These are phyloP conservation scores for Butorides virescens DNA, from an alignment of 2,113 vertebrate genomes.

Conservation along the genomic window DNA sequence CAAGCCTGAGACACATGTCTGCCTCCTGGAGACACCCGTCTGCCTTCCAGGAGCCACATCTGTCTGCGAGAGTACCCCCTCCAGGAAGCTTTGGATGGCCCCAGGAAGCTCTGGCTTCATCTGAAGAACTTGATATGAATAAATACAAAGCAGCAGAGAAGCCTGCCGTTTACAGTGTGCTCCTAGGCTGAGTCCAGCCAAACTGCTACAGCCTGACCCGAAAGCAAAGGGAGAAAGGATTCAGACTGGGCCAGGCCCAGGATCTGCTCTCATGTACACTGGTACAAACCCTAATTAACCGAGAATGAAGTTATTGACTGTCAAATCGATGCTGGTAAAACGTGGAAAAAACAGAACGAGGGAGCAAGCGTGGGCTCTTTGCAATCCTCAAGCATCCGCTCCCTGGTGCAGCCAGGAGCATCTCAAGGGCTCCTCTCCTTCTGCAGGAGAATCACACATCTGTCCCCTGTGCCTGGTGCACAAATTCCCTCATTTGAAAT, in stretches of 20 bases:
- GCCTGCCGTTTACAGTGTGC: neutral
- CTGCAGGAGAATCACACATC: neutral
- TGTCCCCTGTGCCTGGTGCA: neutral
- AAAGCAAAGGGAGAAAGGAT: neutral
- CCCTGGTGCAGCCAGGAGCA: rapidly evolving
- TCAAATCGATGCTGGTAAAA: neutral
- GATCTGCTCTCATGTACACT: neutral
- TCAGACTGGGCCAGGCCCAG: neutral
- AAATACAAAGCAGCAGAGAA: slow-evolving; percentile 28
- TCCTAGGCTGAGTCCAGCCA: neutral
- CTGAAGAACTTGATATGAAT: slow-evolving; percentile 13
- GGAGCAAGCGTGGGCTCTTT: neutral
- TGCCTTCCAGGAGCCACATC: slow-evolving; percentile 44
- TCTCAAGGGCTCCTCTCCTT: neutral
- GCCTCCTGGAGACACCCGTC: neutral
- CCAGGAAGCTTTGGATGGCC: slow-evolving; percentile 20
- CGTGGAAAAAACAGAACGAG: neutral
- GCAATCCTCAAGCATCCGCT: neutral
- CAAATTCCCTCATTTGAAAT: neutral
- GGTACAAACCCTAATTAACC: neutral
- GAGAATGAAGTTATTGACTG: neutral
- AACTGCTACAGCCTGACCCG: neutral
- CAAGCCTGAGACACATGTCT: neutral
- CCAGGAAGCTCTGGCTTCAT: slow-evolving; percentile 43
- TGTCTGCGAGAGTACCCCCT: neutral